Evolutionary conservation across 2,797 vertebrate genomes (phyloP), one percentile per base, ranked within the genome.

Genomic region (Phalloptychus januarius): DNA sequence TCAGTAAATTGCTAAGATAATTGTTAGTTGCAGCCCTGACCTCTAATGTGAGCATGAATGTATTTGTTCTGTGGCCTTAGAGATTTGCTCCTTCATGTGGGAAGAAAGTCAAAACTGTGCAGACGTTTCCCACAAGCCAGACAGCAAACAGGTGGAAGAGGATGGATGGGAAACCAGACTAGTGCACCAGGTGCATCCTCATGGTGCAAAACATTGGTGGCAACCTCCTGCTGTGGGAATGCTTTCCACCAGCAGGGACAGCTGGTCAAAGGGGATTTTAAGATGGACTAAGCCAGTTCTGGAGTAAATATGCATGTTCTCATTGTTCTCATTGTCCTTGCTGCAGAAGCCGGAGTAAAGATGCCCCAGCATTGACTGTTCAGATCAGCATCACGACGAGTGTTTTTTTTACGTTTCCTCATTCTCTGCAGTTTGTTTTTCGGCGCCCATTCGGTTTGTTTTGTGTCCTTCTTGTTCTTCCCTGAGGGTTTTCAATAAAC

Each of bases 401-500:
- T 25, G 33, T 5, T 38, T 31, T 13, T 38, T 40, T 40, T 40
- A 40, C 20, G 31, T 38, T 40, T 67, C 63, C 36, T 38, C 36
- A 2, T 40, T 36, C 18, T 11, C 63, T 83, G 87, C 87, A 85
- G 78, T 76, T 50, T 67, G 63, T 67, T 78, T 81, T 72, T 76
- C 76, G 73, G 36, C 56, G 77, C 77, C 79, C 77, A 78, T 86
- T 79, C 84, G 74, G 77, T 79, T 75, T 36, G 40, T 80, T 78
- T 25, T 67, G 81, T 46, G 71, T 80, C 65, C 71, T 63, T 72
- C 31, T 63, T 52, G 31, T 61, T 75, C 78, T 78, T 84, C 78
- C 85, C 79, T 31, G 36, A 77, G 69, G 48, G 67, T 78, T 86
- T 87, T 85, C 83, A 88, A 92, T 92, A 77, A 90, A 88, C 73